A percentile compares a stretch with the other conserved stretches of the same genome.
phyloP scores from a whole-genome alignment of 2,113 vertebrate species.

The Melanostigma gelatinosum region DNA sequence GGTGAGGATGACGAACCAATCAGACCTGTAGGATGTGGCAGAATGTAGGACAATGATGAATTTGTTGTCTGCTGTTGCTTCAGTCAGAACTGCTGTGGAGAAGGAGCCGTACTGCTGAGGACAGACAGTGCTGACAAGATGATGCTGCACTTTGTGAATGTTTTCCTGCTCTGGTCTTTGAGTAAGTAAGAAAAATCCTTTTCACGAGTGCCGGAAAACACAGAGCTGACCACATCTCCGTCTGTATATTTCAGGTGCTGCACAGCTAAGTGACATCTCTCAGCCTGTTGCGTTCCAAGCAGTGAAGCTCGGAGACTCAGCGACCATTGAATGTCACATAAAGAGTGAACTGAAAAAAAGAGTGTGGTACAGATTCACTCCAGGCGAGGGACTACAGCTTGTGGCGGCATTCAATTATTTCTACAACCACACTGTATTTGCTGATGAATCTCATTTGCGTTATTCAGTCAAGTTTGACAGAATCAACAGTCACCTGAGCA shows the following conservation, averaged over 20 bases:
- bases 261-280: neutral
- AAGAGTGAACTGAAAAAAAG: neutral
- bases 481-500: constrained; percentile 14
- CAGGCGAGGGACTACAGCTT: neutral
- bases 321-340: constrained; percentile 10
- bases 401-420: neutral
- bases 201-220: neutral
- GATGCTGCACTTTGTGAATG: constrained; percentile 2
- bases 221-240: neutral
- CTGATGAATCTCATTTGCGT: neutral
- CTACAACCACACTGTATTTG: neutral
- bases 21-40: neutral
- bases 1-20: neutral
- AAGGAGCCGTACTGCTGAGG: neutral
- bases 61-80: neutral
- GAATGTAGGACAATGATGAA: constrained; percentile 12
- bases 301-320: constrained; percentile 13
- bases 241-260: constrained; percentile 19
- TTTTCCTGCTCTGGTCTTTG: constrained; percentile 13
- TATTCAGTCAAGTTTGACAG: neutral
- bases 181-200: constrained; percentile 19
- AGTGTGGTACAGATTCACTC: constrained; percentile 41
- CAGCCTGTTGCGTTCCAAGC: constrained; percentile 19
- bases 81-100: neutral
- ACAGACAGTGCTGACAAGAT: neutral